Percentiles rank a stretch among this genome's conserved stretches.
phyloP scores from a whole-genome alignment of 2,888 invertebrate genomes.

The Caenorhabditis sinica region DNA sequence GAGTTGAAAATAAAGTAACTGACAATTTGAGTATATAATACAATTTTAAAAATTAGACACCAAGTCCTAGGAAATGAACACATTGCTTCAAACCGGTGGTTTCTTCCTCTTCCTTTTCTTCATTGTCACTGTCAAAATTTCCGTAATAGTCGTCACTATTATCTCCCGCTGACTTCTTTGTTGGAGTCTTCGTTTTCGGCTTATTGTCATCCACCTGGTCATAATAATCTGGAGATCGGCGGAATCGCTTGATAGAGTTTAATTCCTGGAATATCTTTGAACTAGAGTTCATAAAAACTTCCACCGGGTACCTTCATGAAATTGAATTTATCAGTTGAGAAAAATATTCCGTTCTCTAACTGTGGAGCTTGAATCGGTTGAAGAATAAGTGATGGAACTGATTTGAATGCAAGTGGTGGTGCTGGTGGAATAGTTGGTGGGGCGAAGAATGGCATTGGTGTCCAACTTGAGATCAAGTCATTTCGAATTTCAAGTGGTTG shows the following conservation, averaged over 20 bases:
- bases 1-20: slow-evolving; percentile 23
- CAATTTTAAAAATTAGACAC: slow-evolving; percentile 33
- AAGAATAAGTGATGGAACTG: slow-evolving; percentile 69
- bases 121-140: slow-evolving; percentile 50
- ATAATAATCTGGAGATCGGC: slow-evolving; percentile 67
- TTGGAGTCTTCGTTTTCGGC: slow-evolving; percentile 12
- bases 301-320: slow-evolving; percentile 51
- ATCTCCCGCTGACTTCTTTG: slow-evolving; percentile 14
- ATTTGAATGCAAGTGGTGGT: slow-evolving; percentile 73
- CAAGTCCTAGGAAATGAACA: slow-evolving; percentile 69
- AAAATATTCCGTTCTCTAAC: slow-evolving; percentile 68
- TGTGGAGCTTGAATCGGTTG: slow-evolving; percentile 65
- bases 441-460: slow-evolving; percentile 69
- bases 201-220: slow-evolving; percentile 60
- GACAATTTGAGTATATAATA: slow-evolving; percentile 5
- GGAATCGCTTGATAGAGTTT: slow-evolving; percentile 63
- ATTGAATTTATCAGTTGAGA: slow-evolving; percentile 67
- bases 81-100: slow-evolving; percentile 68
- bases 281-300: neutral
- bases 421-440: slow-evolving; percentile 72
- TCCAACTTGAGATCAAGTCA: slow-evolving; percentile 72
- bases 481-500: slow-evolving; percentile 70
- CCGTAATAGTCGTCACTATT: slow-evolving; percentile 70
- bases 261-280: slow-evolving; percentile 26
- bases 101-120: slow-evolving; percentile 51